phyloP scores from a whole-genome alignment of 1,140 invertebrate genomes.

The Drosophila suzukii region DNA sequence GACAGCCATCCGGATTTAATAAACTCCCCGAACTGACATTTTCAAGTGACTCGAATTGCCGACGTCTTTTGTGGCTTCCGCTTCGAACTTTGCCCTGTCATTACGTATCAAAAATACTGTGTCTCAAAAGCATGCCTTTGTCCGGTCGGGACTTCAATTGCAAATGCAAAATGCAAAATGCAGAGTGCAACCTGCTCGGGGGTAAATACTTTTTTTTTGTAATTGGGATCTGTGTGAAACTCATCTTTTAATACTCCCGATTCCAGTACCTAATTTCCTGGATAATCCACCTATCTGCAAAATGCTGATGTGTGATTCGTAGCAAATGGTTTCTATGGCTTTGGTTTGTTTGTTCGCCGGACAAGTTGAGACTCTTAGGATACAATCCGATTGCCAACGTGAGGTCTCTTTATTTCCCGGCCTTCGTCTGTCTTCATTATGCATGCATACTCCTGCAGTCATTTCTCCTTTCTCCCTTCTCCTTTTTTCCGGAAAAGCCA shows the following conservation, averaged over 20 bases:
- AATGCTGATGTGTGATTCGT: not conserved
- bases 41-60: conserved; percentile 33
- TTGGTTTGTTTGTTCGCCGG: conserved; percentile 2
- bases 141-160: not conserved
- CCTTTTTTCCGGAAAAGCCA: conserved; percentile 10
- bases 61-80: not conserved
- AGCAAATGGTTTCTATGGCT: not conserved
- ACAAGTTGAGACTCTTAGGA: conserved; percentile 45
- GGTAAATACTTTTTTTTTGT: too few relatives aligned
- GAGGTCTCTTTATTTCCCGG: conserved; percentile 6
- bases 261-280: not conserved
- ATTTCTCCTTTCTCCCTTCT: not conserved
- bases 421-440: conserved; percentile 64
- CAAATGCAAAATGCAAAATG: not conserved
- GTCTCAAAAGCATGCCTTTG: conserved; percentile 11
- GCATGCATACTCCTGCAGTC: conserved; percentile 56
- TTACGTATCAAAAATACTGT: conserved; percentile 15
- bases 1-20: conserved; percentile 24
- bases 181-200: not conserved
- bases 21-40: conserved; percentile 17
- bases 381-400: conserved; percentile 63
- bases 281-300: not conserved
- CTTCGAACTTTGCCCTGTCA: conserved; percentile 16
- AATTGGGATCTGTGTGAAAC: not conserved
- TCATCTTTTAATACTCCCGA: not conserved